A percentile compares a stretch with the other conserved stretches of the same genome.
These are phyloP conservation scores for Hartigia nigra DNA, from an alignment of 2,888 invertebrate genomes.

Conservation along the genomic window DNA sequence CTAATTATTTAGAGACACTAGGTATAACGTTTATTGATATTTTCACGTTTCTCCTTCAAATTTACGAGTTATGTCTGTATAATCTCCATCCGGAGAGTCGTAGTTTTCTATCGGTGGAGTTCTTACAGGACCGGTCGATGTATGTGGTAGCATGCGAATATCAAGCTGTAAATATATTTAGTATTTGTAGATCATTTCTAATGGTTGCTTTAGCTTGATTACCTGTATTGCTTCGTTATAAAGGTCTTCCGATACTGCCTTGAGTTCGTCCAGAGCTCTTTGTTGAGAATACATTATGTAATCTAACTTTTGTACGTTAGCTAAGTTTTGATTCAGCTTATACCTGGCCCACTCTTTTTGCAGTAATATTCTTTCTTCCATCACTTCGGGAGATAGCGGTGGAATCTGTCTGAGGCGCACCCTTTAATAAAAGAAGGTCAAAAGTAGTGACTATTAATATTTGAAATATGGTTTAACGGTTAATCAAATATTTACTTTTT, in stretches of 20 bases:
- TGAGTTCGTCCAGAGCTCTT: constrained; percentile 83
- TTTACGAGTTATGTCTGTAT: constrained; percentile 82
- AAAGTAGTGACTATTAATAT: neutral
- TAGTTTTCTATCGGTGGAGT: constrained; percentile 88
- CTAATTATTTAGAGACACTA: neutral
- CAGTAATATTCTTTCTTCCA: constrained; percentile 74
- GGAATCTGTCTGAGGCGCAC: constrained; percentile 63
- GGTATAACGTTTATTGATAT: neutral
- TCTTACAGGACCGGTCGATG: constrained; percentile 78
- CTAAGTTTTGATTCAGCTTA: constrained; percentile 73
- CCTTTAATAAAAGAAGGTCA: neutral
- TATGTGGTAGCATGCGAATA: constrained; percentile 75
- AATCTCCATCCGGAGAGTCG: constrained; percentile 90
- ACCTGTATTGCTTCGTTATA: constrained; percentile 89
- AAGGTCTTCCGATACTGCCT: constrained; percentile 84
- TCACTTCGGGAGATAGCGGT: constrained; percentile 69
- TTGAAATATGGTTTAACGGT: neutral
- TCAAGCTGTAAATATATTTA: constrained; percentile 73
- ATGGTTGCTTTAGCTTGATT: constrained; percentile 29
- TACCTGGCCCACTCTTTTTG: constrained; percentile 82
- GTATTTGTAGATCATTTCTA: neutral
- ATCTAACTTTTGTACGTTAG: constrained; percentile 77
- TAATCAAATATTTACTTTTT: constrained; percentile 68
- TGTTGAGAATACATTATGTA: constrained; percentile 77
- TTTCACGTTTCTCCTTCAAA: constrained; percentile 42